Evolutionary conservation across 2,797 vertebrate species (phyloP), one percentile per base, ranked within the genome.

Genomic region (Peromyscus nudipes): DNA sequence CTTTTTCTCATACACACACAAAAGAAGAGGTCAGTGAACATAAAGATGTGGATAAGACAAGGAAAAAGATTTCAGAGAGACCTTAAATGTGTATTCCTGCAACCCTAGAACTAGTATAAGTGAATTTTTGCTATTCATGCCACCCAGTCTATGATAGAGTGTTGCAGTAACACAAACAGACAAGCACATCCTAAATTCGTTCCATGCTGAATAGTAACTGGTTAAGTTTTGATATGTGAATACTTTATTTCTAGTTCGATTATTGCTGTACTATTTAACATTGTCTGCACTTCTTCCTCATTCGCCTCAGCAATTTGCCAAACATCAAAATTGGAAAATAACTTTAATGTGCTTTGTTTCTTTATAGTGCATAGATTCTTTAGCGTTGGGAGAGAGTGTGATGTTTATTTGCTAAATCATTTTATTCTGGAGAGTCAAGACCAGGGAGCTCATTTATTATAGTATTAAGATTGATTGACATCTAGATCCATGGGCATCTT

Each of bases 291-390:
- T 97, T 91, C 83, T 16, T 76, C 69, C 71, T 96, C 94, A 95
- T 87, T 96, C 82, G 89, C 93, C 71, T 92, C 60, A 92, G 90
- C 27, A 71, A 93, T 94, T 96, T 88, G 65, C 37, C 96, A 84
- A 67, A 80, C 84, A 84, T 40, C 57, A 17, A 60, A 88, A 90
- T 87, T 73, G 76, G 65, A 93, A 80, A 93, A 85, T 90, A 79
- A 60, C 12, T 73, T 91, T 95, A 97, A 95, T 90, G 64, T 89
- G 92, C n/a, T 95, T 96, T 76, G 62, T 93, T 96, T 96, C 80
- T 95, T 94, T 90, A 64, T 11, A 12, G 43, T 55, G 43, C 88
- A 89, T 55, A 80, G 79, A 60, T 88, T 90, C 60, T 82, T 96
- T 84, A 92, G 85, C n/a, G 34, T 82, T 92, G 55, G 31, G 77